Conservation (phyloP, 2,797 vertebrate species). For the Hemitrygon akajei region DNA sequence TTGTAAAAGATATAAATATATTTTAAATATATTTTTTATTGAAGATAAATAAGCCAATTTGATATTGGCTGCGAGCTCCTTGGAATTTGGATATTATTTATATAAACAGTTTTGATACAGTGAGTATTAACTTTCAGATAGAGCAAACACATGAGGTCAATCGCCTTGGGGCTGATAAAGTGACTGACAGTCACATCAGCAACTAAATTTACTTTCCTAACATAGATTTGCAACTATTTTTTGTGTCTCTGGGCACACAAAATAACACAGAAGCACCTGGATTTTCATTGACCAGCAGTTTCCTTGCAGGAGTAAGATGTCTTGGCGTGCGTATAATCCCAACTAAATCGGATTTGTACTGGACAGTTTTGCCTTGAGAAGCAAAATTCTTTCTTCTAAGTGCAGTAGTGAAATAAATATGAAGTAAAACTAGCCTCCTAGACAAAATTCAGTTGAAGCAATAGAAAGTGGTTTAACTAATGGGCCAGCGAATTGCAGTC, state of each 20-base stretch:
- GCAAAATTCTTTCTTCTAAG: slow-evolving; percentile 25
- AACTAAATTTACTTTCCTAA: slow-evolving; percentile 42
- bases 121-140: slow-evolving; percentile 45
- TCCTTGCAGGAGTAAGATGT: slow-evolving; percentile 21
- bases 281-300: slow-evolving; percentile 38
- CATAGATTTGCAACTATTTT: slow-evolving; percentile 30
- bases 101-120: slow-evolving; percentile 32
- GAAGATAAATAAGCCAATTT: neutral
- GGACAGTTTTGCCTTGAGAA: slow-evolving; percentile 33
- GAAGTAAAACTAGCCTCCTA: neutral
- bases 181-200: slow-evolving; percentile 42
- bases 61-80: slow-evolving; percentile 1
- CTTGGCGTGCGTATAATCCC: slow-evolving; percentile 8
- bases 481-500: neutral
- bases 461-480: neutral
- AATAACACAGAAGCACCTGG: slow-evolving; percentile 33
- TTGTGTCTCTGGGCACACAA: slow-evolving; percentile 23
- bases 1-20: neutral
- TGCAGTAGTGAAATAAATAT: neutral
- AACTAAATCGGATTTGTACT: neutral
- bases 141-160: slow-evolving; percentile 43
- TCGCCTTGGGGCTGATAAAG: slow-evolving; percentile 41
- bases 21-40: slow-evolving; percentile 16
- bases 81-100: slow-evolving; percentile 27
- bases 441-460: slow-evolving; percentile 5